Evolutionary conservation across 2,888 invertebrate genomes (phyloP).

Genomic region (Agrotis ipsilon): DNA sequence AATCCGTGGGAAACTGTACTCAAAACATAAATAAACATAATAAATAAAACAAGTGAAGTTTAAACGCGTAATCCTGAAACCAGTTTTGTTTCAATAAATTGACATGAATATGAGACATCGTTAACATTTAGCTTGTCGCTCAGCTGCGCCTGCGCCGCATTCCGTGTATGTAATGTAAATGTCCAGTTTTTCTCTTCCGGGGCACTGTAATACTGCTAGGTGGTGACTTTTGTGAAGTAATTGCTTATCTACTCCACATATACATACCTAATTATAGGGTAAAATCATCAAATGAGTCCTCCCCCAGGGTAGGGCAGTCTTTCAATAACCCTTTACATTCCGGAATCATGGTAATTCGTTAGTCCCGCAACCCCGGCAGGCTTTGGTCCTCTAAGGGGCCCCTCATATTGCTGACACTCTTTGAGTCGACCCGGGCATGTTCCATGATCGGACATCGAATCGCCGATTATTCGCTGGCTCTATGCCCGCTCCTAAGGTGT

Average conservation of each 20-base stretch:
- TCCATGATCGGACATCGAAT: too few relatives aligned
- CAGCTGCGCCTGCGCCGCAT: slow-evolving; percentile 51
- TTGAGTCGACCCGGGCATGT: too few relatives aligned
- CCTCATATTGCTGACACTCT: too few relatives aligned
- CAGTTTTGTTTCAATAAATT: slow-evolving; percentile 54
- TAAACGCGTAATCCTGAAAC: slow-evolving; percentile 48
- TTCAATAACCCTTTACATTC: too few relatives aligned
- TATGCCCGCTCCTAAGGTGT: too few relatives aligned
- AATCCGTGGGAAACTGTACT: slow-evolving; percentile 40
- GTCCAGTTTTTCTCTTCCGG: slow-evolving; percentile 58
- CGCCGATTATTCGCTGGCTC: too few relatives aligned
- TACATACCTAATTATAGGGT: too few relatives aligned
- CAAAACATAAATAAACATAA: slow-evolving; percentile 1
- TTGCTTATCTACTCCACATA: neutral
- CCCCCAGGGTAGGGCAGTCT: too few relatives aligned
- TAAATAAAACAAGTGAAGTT: slow-evolving; percentile 36
- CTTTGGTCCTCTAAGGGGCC: too few relatives aligned
- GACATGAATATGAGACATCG: slow-evolving; percentile 49
- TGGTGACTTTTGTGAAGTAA: slow-evolving; percentile 1
- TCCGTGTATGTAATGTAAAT: slow-evolving; percentile 29
- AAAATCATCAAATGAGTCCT: too few relatives aligned
- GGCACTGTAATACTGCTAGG: slow-evolving; percentile 9
- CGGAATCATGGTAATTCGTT: too few relatives aligned
- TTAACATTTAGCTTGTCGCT: slow-evolving; percentile 49
- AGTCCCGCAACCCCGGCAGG: too few relatives aligned